These are phyloP conservation scores for Sorex araneus DNA, from an alignment of 2,113 vertebrate genomes.

Conservation along the genomic window DNA sequence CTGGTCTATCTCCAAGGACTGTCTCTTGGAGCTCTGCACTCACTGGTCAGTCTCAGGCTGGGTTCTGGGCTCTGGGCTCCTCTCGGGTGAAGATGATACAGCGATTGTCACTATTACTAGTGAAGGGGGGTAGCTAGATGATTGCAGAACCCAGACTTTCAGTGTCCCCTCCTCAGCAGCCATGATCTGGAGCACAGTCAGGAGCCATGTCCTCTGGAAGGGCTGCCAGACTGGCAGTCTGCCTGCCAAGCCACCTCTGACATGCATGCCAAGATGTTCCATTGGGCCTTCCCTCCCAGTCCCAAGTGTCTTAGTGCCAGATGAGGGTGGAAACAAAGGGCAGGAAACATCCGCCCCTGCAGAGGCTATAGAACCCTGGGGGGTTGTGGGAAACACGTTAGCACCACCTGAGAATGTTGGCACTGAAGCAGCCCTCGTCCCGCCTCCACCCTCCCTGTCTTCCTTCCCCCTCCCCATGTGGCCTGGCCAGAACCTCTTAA, in stretches of 20 bases:
- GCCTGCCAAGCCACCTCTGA: conserved; percentile 82
- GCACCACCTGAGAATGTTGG: conserved; percentile 84
- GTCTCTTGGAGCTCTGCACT: conserved; percentile 56
- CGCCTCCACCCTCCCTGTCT: conserved; percentile 79
- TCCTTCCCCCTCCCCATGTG: conserved; percentile 84
- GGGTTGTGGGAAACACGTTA: conserved; percentile 78
- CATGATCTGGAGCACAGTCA: conserved; percentile 52
- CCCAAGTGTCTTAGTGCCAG: conserved; percentile 79
- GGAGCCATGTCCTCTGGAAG: conserved; percentile 69
- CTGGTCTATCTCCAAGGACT: conserved; percentile 24
- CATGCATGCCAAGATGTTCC: conserved; percentile 76
- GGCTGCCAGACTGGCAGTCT: conserved; percentile 80
- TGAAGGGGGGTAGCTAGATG: conserved; percentile 19
- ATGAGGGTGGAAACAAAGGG: conserved; percentile 80
- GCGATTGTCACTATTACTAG: neutral
- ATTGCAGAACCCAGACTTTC: conserved; percentile 20
- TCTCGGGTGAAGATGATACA: neutral
- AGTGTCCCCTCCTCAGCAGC: conserved; percentile 60
- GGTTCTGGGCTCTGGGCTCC: conserved; percentile 24
- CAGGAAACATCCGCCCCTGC: conserved; percentile 85
- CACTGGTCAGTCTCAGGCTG: conserved; percentile 52
- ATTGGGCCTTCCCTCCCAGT: conserved; percentile 81
- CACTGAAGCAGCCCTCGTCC: conserved; percentile 79
- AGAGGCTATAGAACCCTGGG: conserved; percentile 85
- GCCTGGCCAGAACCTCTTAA: conserved; percentile 82